These are phyloP conservation scores for Drosophila suboccidentalis DNA, from an alignment of 2,888 invertebrate genomes.

Conservation along the genomic window DNA sequence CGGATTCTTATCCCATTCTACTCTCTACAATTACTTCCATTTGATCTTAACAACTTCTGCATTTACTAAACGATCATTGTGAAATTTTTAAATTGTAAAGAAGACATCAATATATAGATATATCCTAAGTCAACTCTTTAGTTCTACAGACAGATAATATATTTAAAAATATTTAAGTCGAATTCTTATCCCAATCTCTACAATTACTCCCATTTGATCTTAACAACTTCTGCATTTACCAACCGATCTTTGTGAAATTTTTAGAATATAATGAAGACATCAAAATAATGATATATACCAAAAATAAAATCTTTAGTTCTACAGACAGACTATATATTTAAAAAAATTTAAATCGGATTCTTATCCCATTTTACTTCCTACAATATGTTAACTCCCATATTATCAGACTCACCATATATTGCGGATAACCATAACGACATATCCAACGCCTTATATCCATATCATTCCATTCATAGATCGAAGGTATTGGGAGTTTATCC, in stretches of 20 bases:
- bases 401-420: conserved; percentile 86
- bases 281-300: no score
- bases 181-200: no score
- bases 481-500: conserved; percentile 84
- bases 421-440: conserved; percentile 85
- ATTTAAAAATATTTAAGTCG: background rate
- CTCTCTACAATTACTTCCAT: no score
- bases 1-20: no score
- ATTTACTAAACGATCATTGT: no score
- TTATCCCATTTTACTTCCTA: background rate
- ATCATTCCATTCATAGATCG: conserved; percentile 86
- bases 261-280: background rate
- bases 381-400: background rate
- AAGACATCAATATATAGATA: background rate
- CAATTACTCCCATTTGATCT: background rate
- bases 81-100: no score
- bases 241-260: no score
- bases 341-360: background rate
- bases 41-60: no score
- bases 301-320: no score
- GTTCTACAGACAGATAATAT: background rate
- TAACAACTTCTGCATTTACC: background rate
- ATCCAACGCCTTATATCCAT: conserved; percentile 87
- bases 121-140: background rate
- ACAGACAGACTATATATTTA: background rate